These are phyloP conservation scores for human DNA, from an alignment of 2,113 vertebrate species.

Conservation along the genomic window DNA sequence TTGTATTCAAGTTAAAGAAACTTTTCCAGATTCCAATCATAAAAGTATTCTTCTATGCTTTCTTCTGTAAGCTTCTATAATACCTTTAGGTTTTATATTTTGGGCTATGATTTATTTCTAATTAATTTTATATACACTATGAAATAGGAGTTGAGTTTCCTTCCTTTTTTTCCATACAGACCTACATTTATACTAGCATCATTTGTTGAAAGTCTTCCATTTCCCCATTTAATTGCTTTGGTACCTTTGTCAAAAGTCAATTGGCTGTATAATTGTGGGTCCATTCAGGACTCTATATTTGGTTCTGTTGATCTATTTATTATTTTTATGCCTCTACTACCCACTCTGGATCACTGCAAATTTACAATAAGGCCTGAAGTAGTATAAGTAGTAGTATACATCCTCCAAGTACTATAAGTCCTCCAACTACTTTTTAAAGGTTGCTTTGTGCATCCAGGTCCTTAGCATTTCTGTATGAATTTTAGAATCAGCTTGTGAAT, in stretches of 20 bases:
- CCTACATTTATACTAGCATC: neutral
- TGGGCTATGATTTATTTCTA: neutral
- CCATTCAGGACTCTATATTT: neutral
- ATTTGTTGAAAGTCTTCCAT: neutral
- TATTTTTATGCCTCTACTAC: neutral
- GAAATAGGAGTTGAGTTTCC: neutral
- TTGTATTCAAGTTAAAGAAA: neutral
- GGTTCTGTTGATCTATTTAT: neutral
- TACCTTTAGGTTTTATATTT: constrained; percentile 11
- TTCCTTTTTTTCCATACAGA: neutral
- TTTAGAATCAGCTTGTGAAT: neutral
- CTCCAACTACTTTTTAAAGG: neutral
- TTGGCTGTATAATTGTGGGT: neutral
- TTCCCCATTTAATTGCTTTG: neutral
- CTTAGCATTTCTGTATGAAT: neutral
- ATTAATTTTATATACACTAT: neutral
- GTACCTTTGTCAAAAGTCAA: neutral
- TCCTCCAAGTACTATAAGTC: neutral
- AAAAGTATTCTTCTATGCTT: constrained; percentile 11
- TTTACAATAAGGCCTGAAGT: neutral
- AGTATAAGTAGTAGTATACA: neutral
- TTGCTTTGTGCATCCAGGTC: neutral
- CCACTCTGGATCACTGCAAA: neutral
- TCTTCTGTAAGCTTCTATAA: neutral
- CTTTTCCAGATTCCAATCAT: neutral